Evolutionary conservation across 2,888 invertebrate species (phyloP), one percentile per base, ranked within the genome.

Genomic region (Dugesia japonica): DNA sequence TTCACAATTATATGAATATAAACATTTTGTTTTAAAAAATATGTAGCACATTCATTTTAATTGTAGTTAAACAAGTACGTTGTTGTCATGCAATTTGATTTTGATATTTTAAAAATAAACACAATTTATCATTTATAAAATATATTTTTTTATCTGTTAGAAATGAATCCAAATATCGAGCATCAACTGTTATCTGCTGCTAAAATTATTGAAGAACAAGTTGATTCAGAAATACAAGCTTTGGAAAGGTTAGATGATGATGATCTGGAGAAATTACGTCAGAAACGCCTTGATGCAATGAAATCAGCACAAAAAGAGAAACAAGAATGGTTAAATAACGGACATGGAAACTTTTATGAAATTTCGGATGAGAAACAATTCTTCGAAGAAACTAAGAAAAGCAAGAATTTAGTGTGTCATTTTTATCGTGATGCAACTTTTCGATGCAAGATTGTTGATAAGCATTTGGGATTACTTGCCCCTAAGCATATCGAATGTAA

Each of bases 341-440:
- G 74, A 31, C 71, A 73, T 26, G 76, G 78, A 81, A 23, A 72
- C 17, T 79, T 79, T 42, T 74, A 28, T 42, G 93, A 94, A 84
- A 85, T 94, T 7, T 87, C 89, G 0, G 91, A 92, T 77, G 95
- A 97, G 84, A 92, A 92, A 82, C 92, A 92, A 80, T 95, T 97
- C 86, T 97, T 97, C 84, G 89, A 90, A 15, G 86, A 89, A 0
- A 90, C 91, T 76, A 94, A 93, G 83, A 92, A 92, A 82, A 94
- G 92, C 1, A 89, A 90, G 77, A 90, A 91, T 81, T 89, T 94
- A 13, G 89, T 95, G 0, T 90, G 92, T 81, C 92, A 94, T 84
- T 97, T 94, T 86, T 97, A 92, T 85, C 89, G 91, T 81, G 89
- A 89, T 79, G 89, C 89, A 81, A 88, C 92, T 0, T 89, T 90